Percentiles rank a stretch among this genome's conserved stretches.
Conservation (phyloP, 2,113 vertebrate species). For the Tragelaphus imberbis region DNA sequence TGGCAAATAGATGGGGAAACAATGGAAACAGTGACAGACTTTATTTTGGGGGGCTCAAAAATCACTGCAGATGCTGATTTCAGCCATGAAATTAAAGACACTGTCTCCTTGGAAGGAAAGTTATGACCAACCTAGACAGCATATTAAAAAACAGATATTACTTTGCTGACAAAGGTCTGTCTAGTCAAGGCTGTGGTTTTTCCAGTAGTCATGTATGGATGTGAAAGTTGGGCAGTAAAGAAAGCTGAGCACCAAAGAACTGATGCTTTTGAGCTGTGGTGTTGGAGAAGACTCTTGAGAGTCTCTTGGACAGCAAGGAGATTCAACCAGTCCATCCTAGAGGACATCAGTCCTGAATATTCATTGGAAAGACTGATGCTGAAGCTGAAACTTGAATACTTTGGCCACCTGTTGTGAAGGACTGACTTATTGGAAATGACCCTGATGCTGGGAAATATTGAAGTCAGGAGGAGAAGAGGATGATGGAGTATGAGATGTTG, state of each 20-base stretch:
- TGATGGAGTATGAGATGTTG: neutral
- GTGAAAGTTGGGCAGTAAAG: neutral
- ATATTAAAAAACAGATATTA: neutral
- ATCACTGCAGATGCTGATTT: neutral
- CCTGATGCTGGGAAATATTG: neutral
- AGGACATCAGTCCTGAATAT: neutral
- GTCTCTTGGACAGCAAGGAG: neutral
- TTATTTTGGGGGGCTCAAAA: neutral
- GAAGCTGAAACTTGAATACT: neutral
- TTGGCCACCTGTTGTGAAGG: neutral
- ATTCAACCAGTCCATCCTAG: neutral
- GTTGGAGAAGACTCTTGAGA: neutral
- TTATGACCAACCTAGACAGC: neutral
- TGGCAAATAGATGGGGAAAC: neutral
- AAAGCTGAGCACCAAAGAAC: neutral
- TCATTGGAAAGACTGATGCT: neutral
- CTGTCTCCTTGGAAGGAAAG: neutral
- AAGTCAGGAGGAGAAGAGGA: neutral
- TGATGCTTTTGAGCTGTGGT: neutral
- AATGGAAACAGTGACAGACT: neutral
- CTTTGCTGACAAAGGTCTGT: neutral
- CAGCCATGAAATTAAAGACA: neutral
- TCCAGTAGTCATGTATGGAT: neutral
- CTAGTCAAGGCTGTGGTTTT: neutral
- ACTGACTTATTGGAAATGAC: neutral